Percentiles rank a stretch among this genome's conserved stretches.
Conservation (phyloP, 2,113 vertebrate species). For the Gymnorhina tibicen region DNA sequence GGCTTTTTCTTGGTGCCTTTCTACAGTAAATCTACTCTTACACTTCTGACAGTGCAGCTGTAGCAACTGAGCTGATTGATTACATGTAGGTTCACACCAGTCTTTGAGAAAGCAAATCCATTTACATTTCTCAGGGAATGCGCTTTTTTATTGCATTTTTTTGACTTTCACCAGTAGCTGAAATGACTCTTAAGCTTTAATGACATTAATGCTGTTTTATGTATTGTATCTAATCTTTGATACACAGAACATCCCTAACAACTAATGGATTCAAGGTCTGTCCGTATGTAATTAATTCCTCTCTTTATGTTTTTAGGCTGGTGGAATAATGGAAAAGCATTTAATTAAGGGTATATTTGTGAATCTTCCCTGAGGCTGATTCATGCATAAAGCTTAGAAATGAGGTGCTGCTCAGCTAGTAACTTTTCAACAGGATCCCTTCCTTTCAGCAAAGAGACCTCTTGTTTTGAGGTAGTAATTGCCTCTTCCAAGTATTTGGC, state of each 20-base stretch:
- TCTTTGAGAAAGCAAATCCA: neutral
- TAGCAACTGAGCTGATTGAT: neutral
- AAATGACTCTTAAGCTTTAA: neutral
- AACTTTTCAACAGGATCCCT: neutral
- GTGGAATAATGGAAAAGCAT: neutral
- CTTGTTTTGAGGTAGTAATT: neutral
- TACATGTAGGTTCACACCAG: neutral
- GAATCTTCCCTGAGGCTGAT: neutral
- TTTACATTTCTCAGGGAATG: neutral
- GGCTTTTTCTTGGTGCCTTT: fast-evolving
- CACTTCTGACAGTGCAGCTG: neutral
- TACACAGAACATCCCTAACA: neutral
- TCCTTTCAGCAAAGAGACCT: neutral
- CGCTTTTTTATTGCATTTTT: neutral
- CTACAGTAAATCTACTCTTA: neutral
- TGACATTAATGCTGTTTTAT: neutral
- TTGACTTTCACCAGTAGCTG: neutral
- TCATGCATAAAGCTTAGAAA: neutral
- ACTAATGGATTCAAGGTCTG: neutral
- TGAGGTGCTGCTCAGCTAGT: neutral
- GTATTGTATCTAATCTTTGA: neutral
- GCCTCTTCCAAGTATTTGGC: neutral
- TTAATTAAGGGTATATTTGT: neutral
- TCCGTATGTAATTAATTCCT: neutral
- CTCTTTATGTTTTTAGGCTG: neutral